These are phyloP conservation scores for Parambassis ranga DNA, from an alignment of 2,797 vertebrate species.

Conservation along the genomic window DNA sequence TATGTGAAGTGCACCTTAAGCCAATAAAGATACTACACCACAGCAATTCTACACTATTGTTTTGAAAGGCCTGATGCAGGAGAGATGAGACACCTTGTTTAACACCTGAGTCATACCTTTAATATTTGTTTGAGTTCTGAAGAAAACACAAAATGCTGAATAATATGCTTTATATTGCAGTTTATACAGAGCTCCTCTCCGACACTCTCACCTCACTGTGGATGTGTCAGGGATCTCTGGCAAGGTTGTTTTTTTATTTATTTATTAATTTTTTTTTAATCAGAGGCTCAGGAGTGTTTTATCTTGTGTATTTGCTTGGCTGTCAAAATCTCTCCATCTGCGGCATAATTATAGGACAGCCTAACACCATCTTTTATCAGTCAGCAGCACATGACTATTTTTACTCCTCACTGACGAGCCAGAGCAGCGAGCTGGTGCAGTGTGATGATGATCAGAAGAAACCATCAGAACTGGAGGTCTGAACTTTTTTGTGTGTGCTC, in stretches of 20 bases:
- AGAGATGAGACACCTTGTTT: background rate
- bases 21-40: background rate
- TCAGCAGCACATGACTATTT: constrained; percentile 61
- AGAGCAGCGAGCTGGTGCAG: constrained; percentile 12
- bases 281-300: constrained; percentile 26
- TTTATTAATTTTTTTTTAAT: constrained; percentile 47
- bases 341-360: constrained; percentile 49
- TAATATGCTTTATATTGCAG: background rate
- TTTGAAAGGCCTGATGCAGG: constrained; percentile 15
- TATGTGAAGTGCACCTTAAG: no score
- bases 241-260: no score
- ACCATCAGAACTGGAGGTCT: background rate
- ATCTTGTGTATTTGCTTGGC: constrained; percentile 56
- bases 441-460: constrained; percentile 28
- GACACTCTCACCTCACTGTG: constrained; percentile 6
- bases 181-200: background rate
- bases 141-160: background rate
- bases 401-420: constrained; percentile 39
- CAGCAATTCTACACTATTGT: constrained; percentile 13
- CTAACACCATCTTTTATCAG: constrained; percentile 57
- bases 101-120: background rate
- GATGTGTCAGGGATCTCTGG: constrained; percentile 21
- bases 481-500: background rate
- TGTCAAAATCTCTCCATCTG: constrained; percentile 57
- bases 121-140: background rate